Base-by-base conservation (phyloP, 2,113 vertebrate genomes). In the Campylomormyrus tamandua region DNA sequence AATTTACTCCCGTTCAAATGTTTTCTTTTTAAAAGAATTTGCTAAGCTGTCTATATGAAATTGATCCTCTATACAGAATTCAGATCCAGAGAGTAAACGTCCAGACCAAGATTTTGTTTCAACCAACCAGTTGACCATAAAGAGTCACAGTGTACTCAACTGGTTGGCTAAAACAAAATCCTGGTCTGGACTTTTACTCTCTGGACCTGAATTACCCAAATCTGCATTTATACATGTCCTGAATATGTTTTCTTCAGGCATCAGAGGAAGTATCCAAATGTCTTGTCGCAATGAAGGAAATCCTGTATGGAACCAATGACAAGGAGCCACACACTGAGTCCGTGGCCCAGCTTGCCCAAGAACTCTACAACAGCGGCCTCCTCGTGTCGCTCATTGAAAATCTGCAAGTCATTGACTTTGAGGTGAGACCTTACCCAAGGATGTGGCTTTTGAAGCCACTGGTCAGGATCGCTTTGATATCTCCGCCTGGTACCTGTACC, bases 181-280 rank as follows among this genome's bases (percentile, higher is more conserved):
- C 53, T 5, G 5, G 53, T 56, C 53, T 56, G 53, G 52, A 21
- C 5, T 19, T 53, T 53, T 21, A 53, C 52, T 53, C 52, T 53
- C 52, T 53, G 52, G 19, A 56, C 5, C 19, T 21, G 53, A 56
- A 56, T 56, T 53, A 53, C 52, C 52, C 52, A 19, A 53, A 17
- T 53, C 17, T 53, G 17, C 52, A 21, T 53, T 19, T 53, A 53
- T 21, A 80, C 13, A 80, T 8, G 35, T 77, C 11, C 70, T 80
- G 17, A 70, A 70, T 88, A 19, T 89, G 70, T 88, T 52, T 27
- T 15, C 45, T 1, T 0, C 92, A 99, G 98, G 98, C 98, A 35
- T 98, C 98, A 0, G 98, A 99, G 93, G 98, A 99, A 95, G 98
- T 99, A 89, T 99, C 98, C 0, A 99, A 99, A 94, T 97, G 98